Evolutionary conservation across 1,140 invertebrate genomes (phyloP), one percentile per base, ranked within the genome.

Genomic region (Heterodera schachtii): DNA sequence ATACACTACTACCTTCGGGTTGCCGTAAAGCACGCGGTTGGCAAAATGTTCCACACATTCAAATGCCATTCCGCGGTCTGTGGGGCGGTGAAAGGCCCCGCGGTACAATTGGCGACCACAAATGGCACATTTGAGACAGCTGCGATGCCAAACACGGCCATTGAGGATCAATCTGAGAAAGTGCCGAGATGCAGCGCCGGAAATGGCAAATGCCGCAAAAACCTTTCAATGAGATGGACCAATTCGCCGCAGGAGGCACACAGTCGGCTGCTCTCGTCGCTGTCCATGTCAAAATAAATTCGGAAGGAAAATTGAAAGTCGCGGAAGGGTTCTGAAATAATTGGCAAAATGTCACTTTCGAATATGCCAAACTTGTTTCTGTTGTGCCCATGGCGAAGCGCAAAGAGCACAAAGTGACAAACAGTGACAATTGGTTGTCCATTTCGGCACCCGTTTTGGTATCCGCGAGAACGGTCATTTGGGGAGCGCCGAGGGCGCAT

Each of bases 141-240:
- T 44, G 21, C 77, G 44, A 31, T 78, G 77, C 77, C 77, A 78
- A 78, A 69, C 47, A 46, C 77, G 77, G 3, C 77, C 77, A 31
- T 43, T 31, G 21, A 78, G 31, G 1, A 64, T 46, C 43, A 64
- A 21, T 49, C 77, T 78, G n/a, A 70, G 64, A n/a, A 21, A 11
- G 9, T 57, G 31, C 31, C 31, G 31, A 31, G 31, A 31, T 31
- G 31, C 31, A 31, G 31, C 31, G 31, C 31, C 43, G 11, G 43
- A 49, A 11, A 8, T 13, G 7, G 64, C 31, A 66, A 57, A 66
- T 67, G 41, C 11, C 11, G 41, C 19, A 70, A 64, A 31, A 78
- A 78, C 77, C 77, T 78, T 78, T 78, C 77, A 66, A 78, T 70
- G 3, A 78, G n/a, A n/a, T 78, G 77, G 31, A 78, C 77, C 49